These are phyloP conservation scores for Polymixis flavicincta DNA, from an alignment of 2,888 invertebrate species.

Conservation along the genomic window DNA sequence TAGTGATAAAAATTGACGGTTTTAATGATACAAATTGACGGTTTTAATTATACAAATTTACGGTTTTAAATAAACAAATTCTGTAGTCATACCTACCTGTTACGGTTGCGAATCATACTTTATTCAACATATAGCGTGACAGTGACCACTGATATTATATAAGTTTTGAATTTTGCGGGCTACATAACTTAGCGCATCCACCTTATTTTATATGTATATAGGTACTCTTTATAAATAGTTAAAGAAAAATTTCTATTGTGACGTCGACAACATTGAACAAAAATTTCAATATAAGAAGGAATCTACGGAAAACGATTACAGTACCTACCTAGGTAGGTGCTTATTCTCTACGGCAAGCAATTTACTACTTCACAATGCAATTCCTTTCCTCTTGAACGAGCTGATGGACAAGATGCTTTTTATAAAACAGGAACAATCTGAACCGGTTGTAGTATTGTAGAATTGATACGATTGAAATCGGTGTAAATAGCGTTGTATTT, in stretches of 20 bases:
- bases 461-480: slow-evolving; percentile 1
- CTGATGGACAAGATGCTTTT: slow-evolving; percentile 55
- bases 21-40: no score
- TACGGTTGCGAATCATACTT: no score
- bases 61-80: no score
- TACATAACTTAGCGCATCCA: no score
- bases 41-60: no score
- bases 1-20: no score
- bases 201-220: no score
- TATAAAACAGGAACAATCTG: slow-evolving; percentile 31
- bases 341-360: slow-evolving; percentile 60
- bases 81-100: no score
- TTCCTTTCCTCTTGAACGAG: slow-evolving; percentile 59
- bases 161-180: no score
- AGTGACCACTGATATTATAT: no score
- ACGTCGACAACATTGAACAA: slow-evolving; percentile 29
- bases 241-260: slow-evolving; percentile 2
- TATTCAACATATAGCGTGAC: no score
- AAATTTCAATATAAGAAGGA: slow-evolving; percentile 34
- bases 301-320: slow-evolving; percentile 54
- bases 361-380: slow-evolving; percentile 68
- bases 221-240: neutral
- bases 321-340: slow-evolving; percentile 31
- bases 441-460: slow-evolving; percentile 4
- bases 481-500: neutral